Base-by-base conservation (phyloP, 2,113 vertebrate species). In the Halcyon senegalensis region DNA sequence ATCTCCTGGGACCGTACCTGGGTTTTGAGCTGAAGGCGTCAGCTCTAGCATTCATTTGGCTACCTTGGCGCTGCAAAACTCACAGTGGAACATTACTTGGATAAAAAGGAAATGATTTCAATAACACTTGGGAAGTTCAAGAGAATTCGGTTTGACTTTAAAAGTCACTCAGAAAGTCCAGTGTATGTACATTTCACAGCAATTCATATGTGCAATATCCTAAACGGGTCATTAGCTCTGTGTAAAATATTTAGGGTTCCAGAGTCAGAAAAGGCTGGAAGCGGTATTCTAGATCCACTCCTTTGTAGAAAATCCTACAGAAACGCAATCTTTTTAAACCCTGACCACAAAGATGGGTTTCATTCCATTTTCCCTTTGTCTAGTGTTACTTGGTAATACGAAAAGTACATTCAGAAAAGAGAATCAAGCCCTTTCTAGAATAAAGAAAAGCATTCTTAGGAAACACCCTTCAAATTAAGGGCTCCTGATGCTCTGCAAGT, bases 321-420 rank as follows among this genome's bases (percentile, higher is more conserved):
- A 74, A 88, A 80, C 0, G 0, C 19, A 35, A 62, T 43, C 12
- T 64, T 11, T 53, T 31, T 7, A 41, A 89, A 74, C 27, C 13
- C 50, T 67, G 59, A 21, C 8, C 37, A 27, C 11, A 69, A n/a
- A 21, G 7, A 9, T 15, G 27, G 33, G 25, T 48, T 69, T 90
- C 39, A 24, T 23, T 72, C 30, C 6, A 2, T 41, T 69, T 60
- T 51, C 21, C 48, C 63, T 56, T 44, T 37, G 14, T 39, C 41
- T 37, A 0, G n/a, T 10, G 11, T 24, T 53, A 10, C 23, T 53
- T 74, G 63, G 16, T 33, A 23, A 41, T 2, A 28, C 0, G 0
- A 39, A 79, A 90, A 85, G 31, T 2, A 50, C 44, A 16, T 46
- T 41, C 44, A 44, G 86, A 31, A 80, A 79, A 58, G 58, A 23